Percentiles rank a stretch among this genome's conserved stretches.
phyloP scores from a whole-genome alignment of 92 coral and sea anemone genomes.

The Phenganax subtilis region DNA sequence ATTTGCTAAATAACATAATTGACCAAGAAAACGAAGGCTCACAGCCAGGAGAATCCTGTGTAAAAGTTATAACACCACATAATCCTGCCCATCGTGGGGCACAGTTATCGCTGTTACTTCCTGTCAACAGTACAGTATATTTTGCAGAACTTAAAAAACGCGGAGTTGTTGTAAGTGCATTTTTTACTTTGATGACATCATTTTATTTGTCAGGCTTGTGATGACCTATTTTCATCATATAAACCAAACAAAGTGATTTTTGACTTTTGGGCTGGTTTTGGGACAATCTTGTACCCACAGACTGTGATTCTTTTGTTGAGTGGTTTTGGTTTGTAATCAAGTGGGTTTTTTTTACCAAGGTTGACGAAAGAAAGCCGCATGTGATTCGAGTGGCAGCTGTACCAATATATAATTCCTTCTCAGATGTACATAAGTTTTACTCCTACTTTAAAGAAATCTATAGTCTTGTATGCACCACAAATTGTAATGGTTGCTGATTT shows the following conservation, averaged over 20 bases:
- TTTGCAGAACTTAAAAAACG: conserved; percentile 64
- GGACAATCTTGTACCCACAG: not conserved
- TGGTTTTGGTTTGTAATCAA: not conserved
- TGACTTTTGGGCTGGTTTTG: not conserved
- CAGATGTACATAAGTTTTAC: conserved; percentile 55
- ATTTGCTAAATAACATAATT: conserved; percentile 52
- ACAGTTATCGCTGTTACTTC: conserved; percentile 71
- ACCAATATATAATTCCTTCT: conserved; percentile 81
- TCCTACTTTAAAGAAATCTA: conserved; percentile 8
- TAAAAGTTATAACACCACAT: conserved; percentile 69
- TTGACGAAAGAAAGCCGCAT: conserved; percentile 73
- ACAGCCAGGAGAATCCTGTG: conserved; percentile 8
- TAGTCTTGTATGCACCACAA: not conserved
- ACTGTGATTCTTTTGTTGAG: not conserved
- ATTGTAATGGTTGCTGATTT: not conserved
- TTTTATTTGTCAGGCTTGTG: too few species aligned
- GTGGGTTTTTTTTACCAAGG: conserved; percentile 33
- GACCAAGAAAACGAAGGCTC: conserved; percentile 26
- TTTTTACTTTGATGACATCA: not conserved
- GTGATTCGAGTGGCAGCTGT: conserved; percentile 77
- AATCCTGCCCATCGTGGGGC: conserved; percentile 88
- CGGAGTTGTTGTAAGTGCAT: conserved; percentile 84
- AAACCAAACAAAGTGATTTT: not conserved
- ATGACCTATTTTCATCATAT: not conserved
- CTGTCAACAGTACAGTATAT: conserved; percentile 52